phyloP scores from a whole-genome alignment of 2,113 vertebrate genomes.

The Sphyrna mokarran region DNA sequence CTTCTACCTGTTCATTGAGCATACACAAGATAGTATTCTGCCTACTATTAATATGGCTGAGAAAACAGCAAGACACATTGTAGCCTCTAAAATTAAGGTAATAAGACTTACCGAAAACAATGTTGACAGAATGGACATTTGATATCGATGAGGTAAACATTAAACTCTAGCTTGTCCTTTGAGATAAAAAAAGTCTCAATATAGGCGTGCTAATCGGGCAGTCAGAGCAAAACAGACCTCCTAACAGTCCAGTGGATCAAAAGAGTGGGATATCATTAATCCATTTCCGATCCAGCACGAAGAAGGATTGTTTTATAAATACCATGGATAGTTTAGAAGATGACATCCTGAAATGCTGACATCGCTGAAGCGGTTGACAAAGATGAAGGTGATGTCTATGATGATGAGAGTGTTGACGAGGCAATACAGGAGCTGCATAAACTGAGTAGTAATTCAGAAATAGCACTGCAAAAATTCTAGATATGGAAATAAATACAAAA shows the following conservation, averaged over 20 bases:
- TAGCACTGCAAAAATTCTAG: not conserved
- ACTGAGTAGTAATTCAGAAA: not conserved
- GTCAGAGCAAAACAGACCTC: not conserved
- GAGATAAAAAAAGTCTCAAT: no score
- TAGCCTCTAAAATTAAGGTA: no score
- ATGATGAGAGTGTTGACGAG: not conserved
- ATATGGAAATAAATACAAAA: not conserved
- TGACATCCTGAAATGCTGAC: not conserved
- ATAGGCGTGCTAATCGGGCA: not conserved
- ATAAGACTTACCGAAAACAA: no score
- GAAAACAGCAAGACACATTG: no score
- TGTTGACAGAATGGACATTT: no score
- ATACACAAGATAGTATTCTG: no score
- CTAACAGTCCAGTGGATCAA: not conserved
- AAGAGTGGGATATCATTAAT: not conserved
- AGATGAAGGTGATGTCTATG: not conserved
- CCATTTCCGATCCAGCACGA: no score
- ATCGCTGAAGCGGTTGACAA: not conserved
- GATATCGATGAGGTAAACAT: no score
- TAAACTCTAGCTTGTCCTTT: no score
- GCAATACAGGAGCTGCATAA: not conserved
- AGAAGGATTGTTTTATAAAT: not conserved
- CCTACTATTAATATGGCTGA: no score
- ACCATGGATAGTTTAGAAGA: not conserved
- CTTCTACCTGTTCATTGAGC: no score